Evolutionary conservation across 2,113 vertebrate species (phyloP).

Genomic region (Poeciliopsis turrubarensis): DNA sequence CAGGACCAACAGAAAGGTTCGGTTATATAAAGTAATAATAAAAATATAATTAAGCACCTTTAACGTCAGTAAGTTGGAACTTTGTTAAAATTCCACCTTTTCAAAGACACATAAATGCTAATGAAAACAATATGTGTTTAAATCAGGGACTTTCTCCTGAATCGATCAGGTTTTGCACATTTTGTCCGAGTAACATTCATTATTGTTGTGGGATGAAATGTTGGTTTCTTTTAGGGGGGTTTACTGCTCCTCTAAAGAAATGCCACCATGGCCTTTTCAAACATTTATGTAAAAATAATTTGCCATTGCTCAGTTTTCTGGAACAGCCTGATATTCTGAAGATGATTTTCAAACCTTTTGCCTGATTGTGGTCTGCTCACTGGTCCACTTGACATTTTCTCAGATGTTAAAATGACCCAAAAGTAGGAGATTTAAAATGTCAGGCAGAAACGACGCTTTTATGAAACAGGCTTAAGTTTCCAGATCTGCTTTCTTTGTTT

Average conservation of each 20-base stretch:
- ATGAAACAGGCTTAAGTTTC: not conserved
- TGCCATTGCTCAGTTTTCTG: not conserved
- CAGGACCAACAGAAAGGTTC: too few species aligned
- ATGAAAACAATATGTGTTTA: too few species aligned
- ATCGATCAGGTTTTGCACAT: not conserved
- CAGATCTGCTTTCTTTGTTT: not conserved
- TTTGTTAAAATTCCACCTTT: too few species aligned
- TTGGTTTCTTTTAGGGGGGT: not conserved
- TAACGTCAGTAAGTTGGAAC: too few species aligned
- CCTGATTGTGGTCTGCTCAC: not conserved
- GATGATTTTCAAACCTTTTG: not conserved
- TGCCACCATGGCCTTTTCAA: not conserved
- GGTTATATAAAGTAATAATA: too few species aligned
- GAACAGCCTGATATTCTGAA: not conserved
- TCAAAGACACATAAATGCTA: too few species aligned
- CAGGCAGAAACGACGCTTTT: not conserved
- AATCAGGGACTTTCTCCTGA: too few species aligned
- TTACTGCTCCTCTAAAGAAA: not conserved
- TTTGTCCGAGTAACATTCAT: not conserved
- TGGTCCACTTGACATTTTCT: not conserved
- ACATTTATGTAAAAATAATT: not conserved
- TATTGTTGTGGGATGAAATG: not conserved
- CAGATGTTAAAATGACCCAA: not conserved
- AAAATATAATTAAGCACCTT: too few species aligned
- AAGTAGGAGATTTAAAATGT: not conserved